Percentiles rank a stretch among this genome's conserved stretches.
These are phyloP conservation scores for Tichodroma muraria DNA, from an alignment of 2,113 vertebrate species.

Conservation along the genomic window DNA sequence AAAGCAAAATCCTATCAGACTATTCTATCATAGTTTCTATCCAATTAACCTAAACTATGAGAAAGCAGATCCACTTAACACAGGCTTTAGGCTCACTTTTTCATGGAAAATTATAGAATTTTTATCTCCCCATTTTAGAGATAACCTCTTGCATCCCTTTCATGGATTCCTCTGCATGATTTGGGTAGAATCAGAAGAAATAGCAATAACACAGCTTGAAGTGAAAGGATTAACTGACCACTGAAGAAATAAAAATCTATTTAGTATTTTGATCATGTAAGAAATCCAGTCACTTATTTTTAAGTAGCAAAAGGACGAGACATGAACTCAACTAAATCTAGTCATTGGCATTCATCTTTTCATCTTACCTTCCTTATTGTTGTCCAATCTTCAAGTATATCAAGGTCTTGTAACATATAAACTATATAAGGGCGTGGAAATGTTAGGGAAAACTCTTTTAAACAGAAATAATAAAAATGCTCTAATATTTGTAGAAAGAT, in stretches of 20 bases:
- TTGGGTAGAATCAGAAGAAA: background rate
- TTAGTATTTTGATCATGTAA: background rate
- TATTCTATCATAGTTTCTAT: background rate
- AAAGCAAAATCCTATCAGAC: background rate
- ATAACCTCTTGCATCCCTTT: background rate
- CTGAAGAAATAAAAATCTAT: background rate
- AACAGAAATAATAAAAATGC: background rate
- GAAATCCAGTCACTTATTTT: background rate
- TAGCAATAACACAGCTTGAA: background rate
- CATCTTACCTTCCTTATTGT: slow-evolving; percentile 90
- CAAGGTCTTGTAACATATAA: slow-evolving; percentile 96
- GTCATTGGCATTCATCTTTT: background rate
- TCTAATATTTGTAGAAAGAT: background rate
- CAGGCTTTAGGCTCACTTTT: background rate
- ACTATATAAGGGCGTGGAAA: slow-evolving; percentile 91
- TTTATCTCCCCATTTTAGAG: background rate
- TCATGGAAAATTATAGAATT: background rate
- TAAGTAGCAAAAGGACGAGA: background rate
- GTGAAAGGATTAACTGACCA: background rate
- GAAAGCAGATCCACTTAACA: background rate
- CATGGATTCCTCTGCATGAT: background rate
- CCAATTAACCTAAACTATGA: background rate
- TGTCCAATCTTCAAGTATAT: slow-evolving; percentile 97
- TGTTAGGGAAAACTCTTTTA: slow-evolving; percentile 71
- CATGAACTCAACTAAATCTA: background rate